Base-by-base conservation (phyloP, 2,113 vertebrate genomes). In the Pelvicachromis taeniatus region DNA sequence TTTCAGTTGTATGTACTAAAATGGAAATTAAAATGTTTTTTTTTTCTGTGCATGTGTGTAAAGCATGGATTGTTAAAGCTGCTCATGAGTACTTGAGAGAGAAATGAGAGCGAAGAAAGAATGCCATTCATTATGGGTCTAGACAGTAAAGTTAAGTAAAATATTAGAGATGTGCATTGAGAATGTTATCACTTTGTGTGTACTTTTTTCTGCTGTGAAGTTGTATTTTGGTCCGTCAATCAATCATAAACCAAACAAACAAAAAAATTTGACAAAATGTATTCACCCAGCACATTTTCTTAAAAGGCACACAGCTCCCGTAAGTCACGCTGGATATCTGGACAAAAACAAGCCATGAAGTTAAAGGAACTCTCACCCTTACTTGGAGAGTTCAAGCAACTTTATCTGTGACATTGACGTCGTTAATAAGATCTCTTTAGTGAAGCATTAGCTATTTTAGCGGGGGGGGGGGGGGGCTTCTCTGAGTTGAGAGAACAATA, bases 61-160 rank as follows among this genome's bases (percentile, higher is more conserved):
- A 70, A 1, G 0, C 48, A 73, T 48, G 40, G 40, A 48, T 26
- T 19, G 40, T 45, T 70, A 45, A 70, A 70, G 40, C 21, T 48
- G 40, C 3, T 45, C 21, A 1, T 26, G n/a, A 70, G 38, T 19
- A 14, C 19, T 73, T 11, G 40, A 73, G 48, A 73, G 23, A 13
- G 0, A 48, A 48, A 70, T 0, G 0, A 29, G 21, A 0, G 40
- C 26, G 40, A 70, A 48, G 38, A 45, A 70, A 70, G 40, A 45
- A 48, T 0, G 65, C 2, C 65, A 48, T 26, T 45, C 40, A 11
- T 48, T 17, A 42, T 45, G 63, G 5, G 40, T 40, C 13, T 45
- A 0, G 2, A 1, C 21, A 26, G 21, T 1, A 70, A 70, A 45
- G 26, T 17, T 40, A 45, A 45, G 17, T 48, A 14, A 70, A 45